These are phyloP conservation scores for Hoplodrina ambigua DNA, from an alignment of 2,888 invertebrate genomes.

Conservation along the genomic window DNA sequence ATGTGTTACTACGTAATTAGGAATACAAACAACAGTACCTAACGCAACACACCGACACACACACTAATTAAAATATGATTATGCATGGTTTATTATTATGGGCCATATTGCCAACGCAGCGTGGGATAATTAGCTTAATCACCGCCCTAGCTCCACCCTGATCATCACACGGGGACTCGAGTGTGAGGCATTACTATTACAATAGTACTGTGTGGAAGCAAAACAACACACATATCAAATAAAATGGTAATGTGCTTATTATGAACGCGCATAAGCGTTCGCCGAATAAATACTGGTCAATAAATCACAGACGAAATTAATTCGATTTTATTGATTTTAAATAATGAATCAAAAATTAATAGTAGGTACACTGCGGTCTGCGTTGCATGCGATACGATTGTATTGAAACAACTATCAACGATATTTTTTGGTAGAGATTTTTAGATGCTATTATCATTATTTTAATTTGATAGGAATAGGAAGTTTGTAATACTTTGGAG, in stretches of 20 bases:
- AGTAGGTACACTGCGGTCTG: too few relatives aligned
- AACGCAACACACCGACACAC: conserved; percentile 10
- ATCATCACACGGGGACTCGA: conserved; percentile 33
- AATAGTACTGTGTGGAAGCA: conserved; percentile 29
- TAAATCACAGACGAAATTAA: conserved; percentile 51
- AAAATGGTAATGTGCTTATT: conserved; percentile 48
- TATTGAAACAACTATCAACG: conserved; percentile 28
- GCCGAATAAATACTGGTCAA: conserved; percentile 57
- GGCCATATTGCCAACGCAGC: conserved; percentile 45
- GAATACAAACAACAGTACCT: conserved; percentile 21
- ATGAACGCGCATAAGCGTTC: conserved; percentile 43
- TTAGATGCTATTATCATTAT: background rate
- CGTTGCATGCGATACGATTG: conserved; percentile 11
- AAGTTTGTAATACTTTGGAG: too few relatives aligned
- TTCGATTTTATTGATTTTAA: conserved; percentile 20
- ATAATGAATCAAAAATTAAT: conserved; percentile 40
- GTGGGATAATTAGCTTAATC: conserved; percentile 57
- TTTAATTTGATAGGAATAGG: too few relatives aligned
- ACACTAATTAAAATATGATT: conserved; percentile 54
- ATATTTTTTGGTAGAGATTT: background rate
- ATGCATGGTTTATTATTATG: conserved; percentile 53
- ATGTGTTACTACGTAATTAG: conserved; percentile 16
- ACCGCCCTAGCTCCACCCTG: conserved; percentile 40
- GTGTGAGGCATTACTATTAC: conserved; percentile 27
- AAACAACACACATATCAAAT: conserved; percentile 57